Percentiles rank a stretch among this genome's conserved stretches.
phyloP scores from a whole-genome alignment of 1,140 invertebrate genomes.

The Trissolcus basalis region DNA sequence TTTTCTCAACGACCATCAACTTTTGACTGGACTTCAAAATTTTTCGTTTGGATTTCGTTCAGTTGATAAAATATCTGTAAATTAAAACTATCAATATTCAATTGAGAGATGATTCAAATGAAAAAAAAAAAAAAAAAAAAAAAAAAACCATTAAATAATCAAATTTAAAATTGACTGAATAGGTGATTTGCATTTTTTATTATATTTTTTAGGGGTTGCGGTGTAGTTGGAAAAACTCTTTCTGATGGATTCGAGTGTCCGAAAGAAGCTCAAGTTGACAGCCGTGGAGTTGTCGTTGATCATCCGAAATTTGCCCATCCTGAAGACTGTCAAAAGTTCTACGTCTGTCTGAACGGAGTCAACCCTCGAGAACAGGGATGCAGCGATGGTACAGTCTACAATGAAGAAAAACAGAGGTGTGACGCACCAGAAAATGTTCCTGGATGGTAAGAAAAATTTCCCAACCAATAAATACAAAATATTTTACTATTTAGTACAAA shows the following conservation, averaged over 20 bases:
- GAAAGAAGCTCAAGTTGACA: slow-evolving; percentile 80
- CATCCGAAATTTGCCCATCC: slow-evolving; percentile 93
- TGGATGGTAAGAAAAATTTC: slow-evolving; percentile 82
- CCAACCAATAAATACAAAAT: neutral
- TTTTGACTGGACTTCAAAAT: too few relatives aligned
- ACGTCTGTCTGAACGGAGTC: slow-evolving; percentile 90
- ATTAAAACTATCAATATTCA: too few relatives aligned
- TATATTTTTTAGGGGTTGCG: slow-evolving; percentile 65
- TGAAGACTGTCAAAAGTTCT: slow-evolving; percentile 91
- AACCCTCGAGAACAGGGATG: slow-evolving; percentile 91
- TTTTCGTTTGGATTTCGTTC: too few relatives aligned
- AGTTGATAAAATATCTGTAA: too few relatives aligned
- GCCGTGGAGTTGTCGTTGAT: slow-evolving; percentile 83
- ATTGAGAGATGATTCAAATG: neutral
- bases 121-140: neutral
- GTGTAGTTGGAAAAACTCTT: slow-evolving; percentile 78
- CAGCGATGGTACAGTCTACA: slow-evolving; percentile 90
- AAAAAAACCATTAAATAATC: too few relatives aligned
- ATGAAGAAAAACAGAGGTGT: slow-evolving; percentile 87
- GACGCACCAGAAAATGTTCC: slow-evolving; percentile 91
- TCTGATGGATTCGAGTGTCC: slow-evolving; percentile 90
- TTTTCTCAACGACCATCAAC: too few relatives aligned
- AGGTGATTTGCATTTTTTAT: neutral
- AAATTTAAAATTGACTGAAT: too few relatives aligned
- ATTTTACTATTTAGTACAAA: too few relatives aligned